Base-by-base conservation (phyloP, 2,113 vertebrate genomes). In the Petrocephalus zakoni region DNA sequence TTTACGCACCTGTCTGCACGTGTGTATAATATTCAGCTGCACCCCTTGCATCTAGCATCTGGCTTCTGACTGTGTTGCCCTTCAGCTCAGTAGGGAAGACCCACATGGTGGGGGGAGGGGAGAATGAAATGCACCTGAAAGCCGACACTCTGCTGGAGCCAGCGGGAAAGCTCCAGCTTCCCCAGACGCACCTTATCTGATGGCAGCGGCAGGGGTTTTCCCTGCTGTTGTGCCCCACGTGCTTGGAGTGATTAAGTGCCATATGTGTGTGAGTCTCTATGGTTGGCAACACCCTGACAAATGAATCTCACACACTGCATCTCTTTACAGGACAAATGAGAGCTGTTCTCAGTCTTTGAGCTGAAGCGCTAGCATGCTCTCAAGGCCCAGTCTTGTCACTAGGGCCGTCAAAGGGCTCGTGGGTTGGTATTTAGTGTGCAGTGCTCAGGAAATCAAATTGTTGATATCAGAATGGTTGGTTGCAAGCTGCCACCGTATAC, bases 151-250 rank as follows among this genome's bases (percentile, higher is more conserved):
- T n/a, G n/a, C 55, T 13, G 81, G 88, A 68, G 37, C 34, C 56
- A 19, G 55, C 87, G 25, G 82, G 15, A 42, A 55, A 17, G 29
- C 46, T 64, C 42, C 6, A 52, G 22, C 37, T 29, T 89, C 88
- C 34, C 56, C 56, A 85, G 88, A 42, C 47, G 15, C n/a, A 56
- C 55, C 51, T 84, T 85, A 88, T 64, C 88, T 64, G 88, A 84
- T 81, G 55, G 46, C 88, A 88, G 19, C 83, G 37, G 22, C 78
- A 64, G 88, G 53, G 88, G 47, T 84, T 85, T 49, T 81, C 78
- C 56, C 37, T 21, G 34, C 34, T 15, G 6, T 34, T 47, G 82
- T 25, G 82, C 22, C 47, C 22, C 47, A 15, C 49, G 42, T 51
- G 22, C 21, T 13, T 25, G 19, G 2, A 81, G 75, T 81, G 75